Base-by-base conservation (phyloP, 1,140 invertebrate species). In the Whitmania pigra region DNA sequence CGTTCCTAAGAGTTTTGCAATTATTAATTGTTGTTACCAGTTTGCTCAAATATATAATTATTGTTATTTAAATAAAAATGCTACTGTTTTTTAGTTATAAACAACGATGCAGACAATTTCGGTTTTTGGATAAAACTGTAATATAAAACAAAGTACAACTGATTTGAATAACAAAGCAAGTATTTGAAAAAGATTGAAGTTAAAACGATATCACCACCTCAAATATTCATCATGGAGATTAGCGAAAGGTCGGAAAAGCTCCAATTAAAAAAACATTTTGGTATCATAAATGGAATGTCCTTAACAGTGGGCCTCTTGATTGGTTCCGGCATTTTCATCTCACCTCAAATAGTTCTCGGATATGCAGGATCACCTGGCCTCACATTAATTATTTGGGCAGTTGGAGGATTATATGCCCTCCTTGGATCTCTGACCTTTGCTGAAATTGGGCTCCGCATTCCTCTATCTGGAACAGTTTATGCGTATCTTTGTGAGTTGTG, bases 241-340 rank as follows among this genome's bases (percentile, higher is more conserved):
- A 11, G 13, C 43, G 15, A 7, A 1, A 4, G 13, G 13, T 6
- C 57, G 15, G 69, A 53, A 54, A 53, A 53, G 6, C 18, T 70
- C 18, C 15, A 55, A 53, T 18, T 76, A 22, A 71, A 74, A 53
- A 54, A 67, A n/a, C 63, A 71, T 2, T 54, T 76, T 17, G 69
- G 63, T 31, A 57, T 76, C 25, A 27, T 73, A 1, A 31, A 72
- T 43, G 73, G 70, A 2, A 70, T 76, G 20, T 25, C 71, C 36
- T 73, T 76, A n/a, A 67, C 73, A 36, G 67, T 74, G 36, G 76
- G 76, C 18, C 57, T 75, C 31, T 55, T 76, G 20, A 74, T 77
- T 18, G 77, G 77, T 31, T 91, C 90, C 13, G 91, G 91, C 66
- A 92, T 97, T 79, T 97, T 97, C 80, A 89, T 97, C 11, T 93